phyloP scores from a whole-genome alignment of 2,113 vertebrate species.

The Gymnarchus niloticus region DNA sequence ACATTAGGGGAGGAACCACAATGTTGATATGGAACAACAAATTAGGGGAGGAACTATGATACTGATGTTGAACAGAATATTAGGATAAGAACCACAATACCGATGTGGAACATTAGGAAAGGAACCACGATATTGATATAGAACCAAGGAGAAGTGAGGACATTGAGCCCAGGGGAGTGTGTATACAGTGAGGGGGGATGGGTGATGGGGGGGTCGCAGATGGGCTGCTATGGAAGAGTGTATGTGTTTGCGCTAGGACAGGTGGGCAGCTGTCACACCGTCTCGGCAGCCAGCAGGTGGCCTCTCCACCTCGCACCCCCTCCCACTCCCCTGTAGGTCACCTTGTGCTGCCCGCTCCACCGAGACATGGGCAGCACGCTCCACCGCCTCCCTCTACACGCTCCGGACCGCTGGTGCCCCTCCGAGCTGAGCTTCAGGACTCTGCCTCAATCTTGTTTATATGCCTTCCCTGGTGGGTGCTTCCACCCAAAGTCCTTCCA shows the following conservation, averaged over 20 bases:
- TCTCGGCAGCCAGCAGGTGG: constrained; percentile 61
- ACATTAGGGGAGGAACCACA: neutral
- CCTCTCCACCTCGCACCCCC: constrained; percentile 44
- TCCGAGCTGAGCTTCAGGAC: neutral
- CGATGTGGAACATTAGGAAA: neutral
- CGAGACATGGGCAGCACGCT: neutral
- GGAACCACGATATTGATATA: constrained; percentile 12
- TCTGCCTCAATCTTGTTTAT: neutral
- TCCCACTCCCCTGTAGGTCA: constrained; percentile 50
- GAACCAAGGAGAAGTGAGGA: constrained; percentile 47
- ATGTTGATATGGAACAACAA: neutral
- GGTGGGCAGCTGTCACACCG: constrained; percentile 70
- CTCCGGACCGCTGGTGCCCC: neutral
- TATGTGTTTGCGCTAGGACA: constrained; percentile 54
- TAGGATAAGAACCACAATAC: neutral
- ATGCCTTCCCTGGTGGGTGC: neutral
- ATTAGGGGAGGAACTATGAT: neutral
- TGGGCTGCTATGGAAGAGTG: constrained; percentile 59
- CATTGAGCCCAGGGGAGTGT: constrained; percentile 47
- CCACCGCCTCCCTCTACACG: neutral
- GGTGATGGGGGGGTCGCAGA: neutral
- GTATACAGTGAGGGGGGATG: constrained; percentile 44
- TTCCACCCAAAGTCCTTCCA: neutral
- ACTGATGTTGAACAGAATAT: constrained; percentile 25
- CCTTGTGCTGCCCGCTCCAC: constrained; percentile 55